Conservation (phyloP, 2,113 vertebrate species). For the Uropsilus gracilis region DNA sequence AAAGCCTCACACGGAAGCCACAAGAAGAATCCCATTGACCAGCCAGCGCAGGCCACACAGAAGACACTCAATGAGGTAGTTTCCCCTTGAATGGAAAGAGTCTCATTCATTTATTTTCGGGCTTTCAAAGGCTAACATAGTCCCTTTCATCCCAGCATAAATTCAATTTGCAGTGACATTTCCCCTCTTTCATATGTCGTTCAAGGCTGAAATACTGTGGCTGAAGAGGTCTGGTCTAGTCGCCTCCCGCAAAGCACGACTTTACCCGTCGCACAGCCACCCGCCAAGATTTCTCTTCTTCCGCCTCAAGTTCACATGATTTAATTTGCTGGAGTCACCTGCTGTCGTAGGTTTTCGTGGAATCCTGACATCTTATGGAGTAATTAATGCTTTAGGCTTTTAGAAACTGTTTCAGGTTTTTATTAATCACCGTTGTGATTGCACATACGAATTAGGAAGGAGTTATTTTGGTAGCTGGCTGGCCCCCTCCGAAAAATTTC, state of each 20-base stretch:
- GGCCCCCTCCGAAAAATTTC: conserved; percentile 60
- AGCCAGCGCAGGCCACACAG: background rate
- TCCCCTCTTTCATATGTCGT: conserved; percentile 11
- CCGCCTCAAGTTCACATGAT: conserved; percentile 38
- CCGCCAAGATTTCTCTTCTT: conserved; percentile 16
- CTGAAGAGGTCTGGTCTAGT: background rate
- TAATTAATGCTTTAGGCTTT: conserved; percentile 78
- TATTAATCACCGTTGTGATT: conserved; percentile 72
- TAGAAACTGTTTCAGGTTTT: conserved; percentile 68
- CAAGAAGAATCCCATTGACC: background rate
- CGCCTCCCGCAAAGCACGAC: background rate
- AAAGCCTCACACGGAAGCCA: background rate
- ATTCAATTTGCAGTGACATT: conserved; percentile 53
- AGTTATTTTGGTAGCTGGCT: conserved; percentile 72
- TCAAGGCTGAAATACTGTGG: conserved; percentile 38
- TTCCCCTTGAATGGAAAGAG: conserved; percentile 33
- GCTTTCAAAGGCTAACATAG: conserved; percentile 24
- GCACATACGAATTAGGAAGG: conserved; percentile 72
- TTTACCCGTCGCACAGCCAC: background rate
- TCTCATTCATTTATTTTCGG: conserved; percentile 26
- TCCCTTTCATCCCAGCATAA: conserved; percentile 58
- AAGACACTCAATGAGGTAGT: background rate
- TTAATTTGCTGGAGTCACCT: conserved; percentile 72
- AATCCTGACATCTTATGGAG: conserved; percentile 62
- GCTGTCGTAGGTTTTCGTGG: conserved; percentile 62